Base-by-base conservation (phyloP, 2,888 invertebrate species). In the Pimpla rufipes region DNA sequence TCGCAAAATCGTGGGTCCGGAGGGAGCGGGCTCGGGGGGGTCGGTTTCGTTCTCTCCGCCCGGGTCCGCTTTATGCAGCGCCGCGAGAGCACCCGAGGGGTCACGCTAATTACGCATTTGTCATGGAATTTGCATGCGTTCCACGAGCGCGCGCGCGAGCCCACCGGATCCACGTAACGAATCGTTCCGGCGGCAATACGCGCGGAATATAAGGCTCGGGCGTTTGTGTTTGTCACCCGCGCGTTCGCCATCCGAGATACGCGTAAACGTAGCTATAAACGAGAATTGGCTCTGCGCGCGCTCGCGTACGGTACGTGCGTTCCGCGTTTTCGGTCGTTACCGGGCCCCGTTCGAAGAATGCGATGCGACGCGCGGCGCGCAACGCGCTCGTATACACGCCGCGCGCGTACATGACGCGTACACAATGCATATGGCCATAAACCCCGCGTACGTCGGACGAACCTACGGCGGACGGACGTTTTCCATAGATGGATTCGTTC, bases 71-170 rank as follows among this genome's bases (percentile, higher is more conserved):
- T 45, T 62, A 62, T 50, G 50, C 62, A 55, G 67, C 66, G 77
- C 50, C 21, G 55, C 68, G 62, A 40, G 62, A 66, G 66, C 40
- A 64, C 68, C 78, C 59, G n/a, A 67, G 68, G 75, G 87, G 82
- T 82, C 86, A 87, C 89, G 88, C 89, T 90, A 90, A 90, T 90
- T 90, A 90, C 89, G 90, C 90, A 90, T 90, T 90, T 90, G 90
- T 90, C 86, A 88, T 84, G 86, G 85, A 88, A 90, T 90, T 90
- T 90, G 90, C 90, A 90, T 90, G 88, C 90, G 89, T 87, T 88
- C 90, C 88, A 84, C 86, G 85, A 83, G 84, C 85, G 83, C 59
- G 79, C 29, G 29, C 29, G 29, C 29, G 29, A 2, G 29, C 29
- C 75, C 68, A 70, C 78, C 74, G 40, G 79, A 42, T 70, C 47